Percentiles rank a stretch among this genome's conserved stretches.
Conservation (phyloP, 2,888 invertebrate genomes). For the Doris montereyensis region DNA sequence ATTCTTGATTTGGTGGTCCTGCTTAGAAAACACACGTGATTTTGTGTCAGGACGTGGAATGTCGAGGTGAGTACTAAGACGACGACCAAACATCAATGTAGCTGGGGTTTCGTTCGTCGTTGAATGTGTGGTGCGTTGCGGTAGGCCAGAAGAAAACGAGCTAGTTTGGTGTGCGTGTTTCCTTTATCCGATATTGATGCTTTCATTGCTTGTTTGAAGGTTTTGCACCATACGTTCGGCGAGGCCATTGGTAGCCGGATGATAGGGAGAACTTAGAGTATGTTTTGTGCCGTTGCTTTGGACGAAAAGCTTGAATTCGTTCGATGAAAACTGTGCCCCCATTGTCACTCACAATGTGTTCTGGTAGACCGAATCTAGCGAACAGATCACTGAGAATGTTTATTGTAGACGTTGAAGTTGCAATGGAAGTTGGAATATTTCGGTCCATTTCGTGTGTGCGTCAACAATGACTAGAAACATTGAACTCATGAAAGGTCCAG, state of each 20-base stretch:
- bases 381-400: too few species aligned
- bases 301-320: constrained; percentile 45
- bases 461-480: constrained; percentile 2
- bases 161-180: not conserved
- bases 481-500: constrained; percentile 40
- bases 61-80: not conserved
- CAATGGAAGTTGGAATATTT: not conserved
- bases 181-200: not conserved
- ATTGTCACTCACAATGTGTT: constrained; percentile 48
- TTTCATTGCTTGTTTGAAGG: constrained; percentile 5
- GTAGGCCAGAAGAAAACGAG: constrained; percentile 1
- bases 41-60: not conserved
- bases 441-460: not conserved
- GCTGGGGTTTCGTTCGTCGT: not conserved
- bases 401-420: too few species aligned
- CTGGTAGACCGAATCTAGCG: not conserved
- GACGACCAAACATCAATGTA: not conserved
- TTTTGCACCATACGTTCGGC: not conserved
- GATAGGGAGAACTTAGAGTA: constrained; percentile 45
- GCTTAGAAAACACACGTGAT: too few species aligned
- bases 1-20: not conserved
- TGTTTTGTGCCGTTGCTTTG: constrained; percentile 45
- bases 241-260: constrained; percentile 38
- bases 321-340: constrained; percentile 42
- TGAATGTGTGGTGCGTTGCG: not conserved